Percentiles rank a stretch among this genome's conserved stretches.
phyloP scores from a whole-genome alignment of 2,113 vertebrate genomes.

The Labeo catla region DNA sequence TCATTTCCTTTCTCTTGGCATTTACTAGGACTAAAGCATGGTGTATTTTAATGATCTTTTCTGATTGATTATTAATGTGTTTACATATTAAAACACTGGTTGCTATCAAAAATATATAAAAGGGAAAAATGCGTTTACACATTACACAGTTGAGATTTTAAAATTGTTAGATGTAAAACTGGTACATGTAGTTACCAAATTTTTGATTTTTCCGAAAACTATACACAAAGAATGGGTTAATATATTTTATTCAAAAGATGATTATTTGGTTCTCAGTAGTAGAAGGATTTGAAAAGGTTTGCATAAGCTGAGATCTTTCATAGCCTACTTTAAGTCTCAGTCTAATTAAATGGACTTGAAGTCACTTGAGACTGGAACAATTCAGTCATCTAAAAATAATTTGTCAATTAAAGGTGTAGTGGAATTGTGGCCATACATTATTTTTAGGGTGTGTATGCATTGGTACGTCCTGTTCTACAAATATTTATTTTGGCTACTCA shows the following conservation, averaged over 20 bases:
- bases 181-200: no score
- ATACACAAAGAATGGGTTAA: neutral
- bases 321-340: neutral
- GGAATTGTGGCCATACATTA: neutral
- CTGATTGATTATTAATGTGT: neutral
- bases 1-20: neutral
- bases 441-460: neutral
- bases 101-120: neutral
- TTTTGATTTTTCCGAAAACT: no score
- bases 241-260: neutral
- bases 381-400: neutral
- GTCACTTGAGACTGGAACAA: neutral
- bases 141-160: neutral
- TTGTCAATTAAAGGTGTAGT: neutral
- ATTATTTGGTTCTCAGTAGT: neutral
- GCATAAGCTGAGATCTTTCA: neutral
- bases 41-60: neutral
- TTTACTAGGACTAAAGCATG: neutral
- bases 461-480: neutral
- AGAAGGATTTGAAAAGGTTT: neutral
- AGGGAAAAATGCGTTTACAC: neutral
- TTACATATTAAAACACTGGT: neutral
- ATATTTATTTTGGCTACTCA: neutral
- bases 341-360: neutral
- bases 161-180: neutral